These are phyloP conservation scores for Calyptommatus sinebrachiatus DNA, from an alignment of 2,113 vertebrate species.

Conservation along the genomic window DNA sequence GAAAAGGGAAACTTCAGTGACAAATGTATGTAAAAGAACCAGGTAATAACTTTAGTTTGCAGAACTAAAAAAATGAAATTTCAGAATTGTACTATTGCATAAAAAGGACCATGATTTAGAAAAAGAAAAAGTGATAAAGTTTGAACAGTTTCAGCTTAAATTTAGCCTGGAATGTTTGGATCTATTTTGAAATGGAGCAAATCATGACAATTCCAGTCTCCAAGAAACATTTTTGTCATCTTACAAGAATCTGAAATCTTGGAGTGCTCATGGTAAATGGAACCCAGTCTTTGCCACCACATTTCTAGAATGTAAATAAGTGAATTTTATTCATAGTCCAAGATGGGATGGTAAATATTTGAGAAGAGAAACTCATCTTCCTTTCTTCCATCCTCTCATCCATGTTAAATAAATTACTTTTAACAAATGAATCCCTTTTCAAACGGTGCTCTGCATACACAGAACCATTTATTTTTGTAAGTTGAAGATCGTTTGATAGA, in stretches of 20 bases:
- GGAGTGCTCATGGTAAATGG: conserved; percentile 47
- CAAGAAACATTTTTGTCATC: conserved; percentile 51
- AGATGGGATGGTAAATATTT: conserved; percentile 60
- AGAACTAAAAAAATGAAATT: conserved; percentile 11
- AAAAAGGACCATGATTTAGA: not conserved
- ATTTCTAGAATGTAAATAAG: conserved; percentile 54
- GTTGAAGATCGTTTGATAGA: conserved; percentile 51
- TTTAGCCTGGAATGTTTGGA: conserved; percentile 42
- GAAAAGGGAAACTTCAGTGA: not conserved
- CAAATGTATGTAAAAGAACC: not conserved
- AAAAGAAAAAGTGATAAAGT: conserved; percentile 6
- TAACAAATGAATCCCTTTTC: conserved; percentile 52
- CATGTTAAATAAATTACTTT: conserved; percentile 56
- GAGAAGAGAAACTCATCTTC: conserved; percentile 30
- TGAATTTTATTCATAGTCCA: conserved; percentile 24
- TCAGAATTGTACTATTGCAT: not conserved
- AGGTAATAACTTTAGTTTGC: not conserved
- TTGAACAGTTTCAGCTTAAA: conserved; percentile 39
- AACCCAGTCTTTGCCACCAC: conserved; percentile 45
- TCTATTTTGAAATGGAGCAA: conserved; percentile 36
- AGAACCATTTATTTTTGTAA: conserved; percentile 50
- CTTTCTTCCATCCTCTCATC: conserved; percentile 19
- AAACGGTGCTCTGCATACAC: conserved; percentile 46
- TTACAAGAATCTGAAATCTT: conserved; percentile 30
- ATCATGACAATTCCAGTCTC: conserved; percentile 39